These are phyloP conservation scores for Rattus rattus DNA, from an alignment of 2,113 vertebrate genomes.

Conservation along the genomic window DNA sequence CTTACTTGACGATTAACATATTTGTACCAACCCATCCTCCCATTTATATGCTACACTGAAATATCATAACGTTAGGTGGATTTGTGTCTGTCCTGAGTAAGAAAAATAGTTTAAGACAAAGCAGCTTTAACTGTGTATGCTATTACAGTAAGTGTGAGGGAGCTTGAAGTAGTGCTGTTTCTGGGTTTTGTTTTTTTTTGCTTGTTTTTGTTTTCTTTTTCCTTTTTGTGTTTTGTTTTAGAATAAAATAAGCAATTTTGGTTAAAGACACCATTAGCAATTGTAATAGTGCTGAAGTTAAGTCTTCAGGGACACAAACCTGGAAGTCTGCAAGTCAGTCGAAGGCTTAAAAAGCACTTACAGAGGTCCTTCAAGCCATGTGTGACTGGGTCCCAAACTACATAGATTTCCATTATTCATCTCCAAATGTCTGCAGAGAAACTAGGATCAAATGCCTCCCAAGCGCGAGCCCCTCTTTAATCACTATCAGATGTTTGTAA, in stretches of 20 bases:
- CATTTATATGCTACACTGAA: slow-evolving; percentile 6
- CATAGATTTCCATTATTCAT: slow-evolving; percentile 70
- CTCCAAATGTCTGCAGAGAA: slow-evolving; percentile 61
- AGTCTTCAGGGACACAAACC: slow-evolving; percentile 10
- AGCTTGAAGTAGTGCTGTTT: neutral
- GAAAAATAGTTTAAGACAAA: slow-evolving; percentile 18
- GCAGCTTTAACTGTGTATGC: neutral
- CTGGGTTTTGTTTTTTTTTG: neutral
- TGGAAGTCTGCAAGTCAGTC: slow-evolving; percentile 62
- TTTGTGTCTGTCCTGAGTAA: neutral
- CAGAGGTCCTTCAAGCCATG: slow-evolving; percentile 68
- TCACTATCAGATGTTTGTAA: slow-evolving; percentile 53
- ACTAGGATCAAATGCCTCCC: slow-evolving; percentile 48
- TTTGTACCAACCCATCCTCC: neutral
- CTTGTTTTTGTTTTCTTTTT: no score
- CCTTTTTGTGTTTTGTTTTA: neutral
- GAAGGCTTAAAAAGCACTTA: slow-evolving; percentile 39
- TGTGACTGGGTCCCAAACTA: slow-evolving; percentile 66
- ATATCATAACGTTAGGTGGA: neutral
- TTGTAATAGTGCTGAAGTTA: slow-evolving; percentile 37
- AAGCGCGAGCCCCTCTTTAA: slow-evolving; percentile 50
- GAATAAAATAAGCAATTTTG: slow-evolving; percentile 53
- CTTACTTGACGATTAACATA: slow-evolving; percentile 30
- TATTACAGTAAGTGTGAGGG: neutral
- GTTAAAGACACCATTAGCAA: slow-evolving; percentile 31